phyloP scores from a whole-genome alignment of 2,888 invertebrate genomes.

The Megalurothrips usitatus region DNA sequence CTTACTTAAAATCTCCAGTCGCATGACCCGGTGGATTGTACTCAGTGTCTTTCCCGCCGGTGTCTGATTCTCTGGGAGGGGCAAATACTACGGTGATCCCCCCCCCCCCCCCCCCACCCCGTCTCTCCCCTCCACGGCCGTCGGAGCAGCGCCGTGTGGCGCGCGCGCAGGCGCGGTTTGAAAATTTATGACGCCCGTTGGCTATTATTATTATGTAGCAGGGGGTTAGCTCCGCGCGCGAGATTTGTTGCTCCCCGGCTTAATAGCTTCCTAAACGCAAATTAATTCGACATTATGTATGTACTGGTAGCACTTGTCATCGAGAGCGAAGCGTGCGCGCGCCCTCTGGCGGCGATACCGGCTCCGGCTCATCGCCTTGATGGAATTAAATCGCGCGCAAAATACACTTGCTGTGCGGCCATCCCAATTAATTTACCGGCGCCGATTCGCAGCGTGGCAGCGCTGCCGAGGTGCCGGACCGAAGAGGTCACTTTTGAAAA shows the following conservation, averaged over 20 bases:
- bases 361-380: too few relatives aligned
- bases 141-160: not conserved
- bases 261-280: slow-evolving; percentile 25
- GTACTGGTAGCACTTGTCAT: not conserved
- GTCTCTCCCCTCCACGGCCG: slow-evolving; percentile 2
- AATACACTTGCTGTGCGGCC: too few relatives aligned
- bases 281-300: slow-evolving; percentile 17
- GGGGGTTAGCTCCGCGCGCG: slow-evolving; percentile 1
- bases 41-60: not conserved
- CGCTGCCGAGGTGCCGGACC: too few relatives aligned
- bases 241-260: slow-evolving; percentile 17
- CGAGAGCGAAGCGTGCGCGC: too few relatives aligned
- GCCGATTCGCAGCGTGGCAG: too few relatives aligned
- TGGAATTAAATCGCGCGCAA: too few relatives aligned
- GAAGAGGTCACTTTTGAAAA: too few relatives aligned
- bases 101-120: not conserved
- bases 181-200: slow-evolving; percentile 16
- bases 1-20: too few relatives aligned
- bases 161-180: not conserved
- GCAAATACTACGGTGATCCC: not conserved
- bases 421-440: too few relatives aligned
- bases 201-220: slow-evolving; percentile 8
- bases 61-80: not conserved
- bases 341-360: too few relatives aligned
- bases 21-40: too few relatives aligned